Conservation (phyloP, 1,140 invertebrate species). For the Ceratoteleas bidentatus region DNA sequence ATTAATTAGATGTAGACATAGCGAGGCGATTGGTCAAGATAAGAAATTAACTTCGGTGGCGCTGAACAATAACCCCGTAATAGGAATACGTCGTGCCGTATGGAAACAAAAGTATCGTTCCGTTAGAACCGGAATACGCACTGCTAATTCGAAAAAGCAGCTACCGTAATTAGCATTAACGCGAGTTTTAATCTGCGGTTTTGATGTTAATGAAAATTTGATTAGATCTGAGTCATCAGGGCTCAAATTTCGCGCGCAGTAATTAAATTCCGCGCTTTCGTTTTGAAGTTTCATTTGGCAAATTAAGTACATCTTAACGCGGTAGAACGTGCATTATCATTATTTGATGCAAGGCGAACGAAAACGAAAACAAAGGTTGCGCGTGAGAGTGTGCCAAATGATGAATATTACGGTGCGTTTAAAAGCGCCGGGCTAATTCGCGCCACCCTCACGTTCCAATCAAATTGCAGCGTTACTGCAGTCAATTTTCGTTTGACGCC, state of each 20-base stretch:
- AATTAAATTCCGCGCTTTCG: constrained; percentile 43
- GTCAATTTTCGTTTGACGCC: constrained; percentile 30
- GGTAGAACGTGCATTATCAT: constrained; percentile 41
- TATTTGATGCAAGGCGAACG: constrained; percentile 34
- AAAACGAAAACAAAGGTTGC: constrained; percentile 45
- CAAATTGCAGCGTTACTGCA: constrained; percentile 40
- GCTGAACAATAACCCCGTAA: no score
- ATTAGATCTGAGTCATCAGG: constrained; percentile 28
- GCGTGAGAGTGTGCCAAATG: constrained; percentile 14
- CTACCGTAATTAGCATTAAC: not conserved
- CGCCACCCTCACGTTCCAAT: constrained; percentile 25
- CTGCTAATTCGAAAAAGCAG: not conserved
- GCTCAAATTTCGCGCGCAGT: constrained; percentile 26
- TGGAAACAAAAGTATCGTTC: no score
- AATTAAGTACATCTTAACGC: constrained; percentile 60
- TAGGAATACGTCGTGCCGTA: no score
- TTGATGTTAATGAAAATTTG: constrained; percentile 27
- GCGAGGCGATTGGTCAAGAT: no score
- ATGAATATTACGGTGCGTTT: constrained; percentile 45
- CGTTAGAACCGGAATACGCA: no score
- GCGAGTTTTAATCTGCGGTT: not conserved
- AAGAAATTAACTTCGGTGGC: no score
- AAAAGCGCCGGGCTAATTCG: constrained; percentile 21
- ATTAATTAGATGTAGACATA: no score
- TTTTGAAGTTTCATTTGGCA: constrained; percentile 51